phyloP scores from a whole-genome alignment of 2,113 vertebrate genomes.

The Syngnathus floridae region DNA sequence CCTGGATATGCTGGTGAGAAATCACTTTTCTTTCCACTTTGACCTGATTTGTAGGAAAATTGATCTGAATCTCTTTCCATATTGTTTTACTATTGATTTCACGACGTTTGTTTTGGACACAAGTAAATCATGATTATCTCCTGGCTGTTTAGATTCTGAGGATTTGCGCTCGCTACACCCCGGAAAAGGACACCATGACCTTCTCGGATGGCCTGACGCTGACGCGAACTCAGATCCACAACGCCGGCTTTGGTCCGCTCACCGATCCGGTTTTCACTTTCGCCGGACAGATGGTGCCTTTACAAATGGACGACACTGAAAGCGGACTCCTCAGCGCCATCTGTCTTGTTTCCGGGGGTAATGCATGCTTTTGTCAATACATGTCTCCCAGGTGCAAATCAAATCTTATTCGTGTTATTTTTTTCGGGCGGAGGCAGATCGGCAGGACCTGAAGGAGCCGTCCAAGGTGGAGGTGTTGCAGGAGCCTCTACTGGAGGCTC shows the following conservation, averaged over 20 bases:
- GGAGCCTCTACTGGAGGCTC: conserved; percentile 88
- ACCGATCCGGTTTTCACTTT: conserved; percentile 94
- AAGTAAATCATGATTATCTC: background rate
- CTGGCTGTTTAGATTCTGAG: conserved; percentile 77
- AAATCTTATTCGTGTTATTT: background rate
- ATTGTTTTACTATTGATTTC: background rate
- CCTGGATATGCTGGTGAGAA: conserved; percentile 84
- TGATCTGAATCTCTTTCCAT: background rate
- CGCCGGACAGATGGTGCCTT: conserved; percentile 89
- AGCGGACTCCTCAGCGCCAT: conserved; percentile 95
- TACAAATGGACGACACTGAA: conserved; percentile 95
- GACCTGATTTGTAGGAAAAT: background rate
- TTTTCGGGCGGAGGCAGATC: conserved; percentile 66
- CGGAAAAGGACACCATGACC: conserved; percentile 94
- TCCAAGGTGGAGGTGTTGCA: conserved; percentile 92
- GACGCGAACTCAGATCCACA: conserved; percentile 95
- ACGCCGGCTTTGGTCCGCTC: conserved; percentile 88
- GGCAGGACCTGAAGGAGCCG: conserved; percentile 91
- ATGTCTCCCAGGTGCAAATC: background rate
- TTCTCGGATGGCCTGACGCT: conserved; percentile 92
- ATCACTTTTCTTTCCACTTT: background rate
- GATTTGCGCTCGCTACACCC: conserved; percentile 93
- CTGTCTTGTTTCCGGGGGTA: conserved; percentile 94
- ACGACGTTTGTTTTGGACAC: no score
- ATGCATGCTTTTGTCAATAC: background rate